A percentile compares a stretch with the other conserved stretches of the same genome.
phyloP scores from a whole-genome alignment of 1,140 invertebrate species.

The Ceratosolen fusciceps region DNA sequence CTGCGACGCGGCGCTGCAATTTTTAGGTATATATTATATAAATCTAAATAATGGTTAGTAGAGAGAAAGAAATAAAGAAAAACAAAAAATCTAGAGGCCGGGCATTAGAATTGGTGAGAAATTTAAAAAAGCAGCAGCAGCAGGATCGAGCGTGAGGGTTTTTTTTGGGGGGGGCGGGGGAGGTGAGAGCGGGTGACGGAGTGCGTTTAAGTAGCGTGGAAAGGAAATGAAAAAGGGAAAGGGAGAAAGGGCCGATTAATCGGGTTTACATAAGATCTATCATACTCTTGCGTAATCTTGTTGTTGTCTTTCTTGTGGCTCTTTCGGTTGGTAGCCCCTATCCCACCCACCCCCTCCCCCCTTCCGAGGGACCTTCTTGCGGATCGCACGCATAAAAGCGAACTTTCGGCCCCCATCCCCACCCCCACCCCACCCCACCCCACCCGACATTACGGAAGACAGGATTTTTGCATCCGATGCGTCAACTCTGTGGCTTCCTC shows the following conservation, averaged over 20 bases:
- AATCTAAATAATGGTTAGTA: conserved; percentile 60
- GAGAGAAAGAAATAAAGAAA: too few species aligned
- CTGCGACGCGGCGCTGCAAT: conserved; percentile 61
- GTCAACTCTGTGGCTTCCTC: conserved; percentile 27
- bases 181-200: too few species aligned
- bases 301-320: conserved; percentile 39
- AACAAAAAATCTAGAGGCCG: conserved; percentile 60
- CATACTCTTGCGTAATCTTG: conserved; percentile 44
- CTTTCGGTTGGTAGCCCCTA: conserved; percentile 19
- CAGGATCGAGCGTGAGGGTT: too few species aligned
- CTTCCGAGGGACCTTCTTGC: conserved; percentile 27
- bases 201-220: too few species aligned
- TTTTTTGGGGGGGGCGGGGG: too few species aligned
- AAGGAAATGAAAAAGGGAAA: conserved; percentile 37
- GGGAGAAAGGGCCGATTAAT: conserved; percentile 43
- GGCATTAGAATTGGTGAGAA: conserved; percentile 57
- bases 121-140: conserved; percentile 43
- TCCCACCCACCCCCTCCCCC: too few species aligned
- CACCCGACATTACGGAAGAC: conserved; percentile 37
- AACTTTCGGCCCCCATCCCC: conserved; percentile 32
- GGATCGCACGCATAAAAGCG: conserved; percentile 38
- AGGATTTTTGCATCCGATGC: conserved; percentile 40
- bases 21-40: conserved; percentile 54
- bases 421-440: too few species aligned
- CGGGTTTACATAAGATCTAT: too few species aligned